Evolutionary conservation across 2,888 invertebrate genomes (phyloP), one percentile per base, ranked within the genome.

Genomic region (Polyploca ridens): DNA sequence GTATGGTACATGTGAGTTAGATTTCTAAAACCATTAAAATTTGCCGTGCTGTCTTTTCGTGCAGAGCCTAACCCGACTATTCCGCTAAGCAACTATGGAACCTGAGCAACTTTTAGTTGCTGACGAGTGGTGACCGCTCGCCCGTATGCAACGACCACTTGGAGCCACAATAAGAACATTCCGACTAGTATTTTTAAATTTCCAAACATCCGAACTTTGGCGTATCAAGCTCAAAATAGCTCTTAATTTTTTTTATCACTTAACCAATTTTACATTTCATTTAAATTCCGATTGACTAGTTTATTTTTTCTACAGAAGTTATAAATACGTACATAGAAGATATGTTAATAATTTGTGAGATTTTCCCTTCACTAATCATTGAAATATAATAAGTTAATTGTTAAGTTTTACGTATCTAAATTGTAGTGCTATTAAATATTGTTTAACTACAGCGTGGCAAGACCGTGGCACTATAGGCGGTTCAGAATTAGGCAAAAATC

Each of bases 281-380:
- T 62, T 65, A 59, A 63, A 64, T 70, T 71, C 64, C 64, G 61
- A 70, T 73, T 81, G 82, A 82, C 82, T 82, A 82, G 80, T 73
- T 66, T 67, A 63, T 19, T 54, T 19, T 54, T 74, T 77, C 74
- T 79, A 81, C 60, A 71, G 62, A 71, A 70, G 60, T 71, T 69
- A 69, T 62, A 71, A 65, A 65, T 72, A 78, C 77, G 78, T 81
- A 82, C 76, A 73, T 72, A 63, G 72, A 54, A 54, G 54, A 54
- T 54, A 54, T 54, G 54, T 54, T 54, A 10, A 66, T 77, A 63
- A 67, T 62, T 46, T 60, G 64, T 57, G 67, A 72, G 63, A 66
- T 54, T 67, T 70, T 67, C 62, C 64, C 68, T 16, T 54, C 67
- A 68, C 66, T 66, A 62, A 35, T 70, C 49, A 62, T 66, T 67